Conservation (phyloP, 2,113 vertebrate species). For the Rutilus rutilus region DNA sequence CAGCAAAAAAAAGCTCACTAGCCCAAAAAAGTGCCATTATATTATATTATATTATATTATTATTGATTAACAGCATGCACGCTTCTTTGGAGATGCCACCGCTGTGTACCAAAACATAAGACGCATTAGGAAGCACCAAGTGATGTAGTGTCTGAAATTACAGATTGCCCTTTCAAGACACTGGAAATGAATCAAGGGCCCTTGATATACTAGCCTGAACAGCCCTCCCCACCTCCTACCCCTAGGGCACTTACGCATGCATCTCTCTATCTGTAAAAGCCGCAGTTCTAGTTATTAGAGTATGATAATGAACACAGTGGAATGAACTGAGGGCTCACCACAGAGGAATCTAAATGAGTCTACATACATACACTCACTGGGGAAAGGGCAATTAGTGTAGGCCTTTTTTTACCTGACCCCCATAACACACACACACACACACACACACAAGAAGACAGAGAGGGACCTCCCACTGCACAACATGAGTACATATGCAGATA, state of each 20-base stretch:
- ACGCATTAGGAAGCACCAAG: background rate
- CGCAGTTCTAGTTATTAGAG: constrained; percentile 44
- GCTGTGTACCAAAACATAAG: background rate
- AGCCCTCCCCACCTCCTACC: constrained; percentile 58
- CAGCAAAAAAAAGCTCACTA: background rate
- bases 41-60: too few relatives aligned
- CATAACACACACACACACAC: constrained; percentile 22
- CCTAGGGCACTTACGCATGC: constrained; percentile 63
- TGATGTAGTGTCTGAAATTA: constrained; percentile 17
- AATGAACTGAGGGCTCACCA: constrained; percentile 42
- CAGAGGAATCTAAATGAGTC: constrained; percentile 45
- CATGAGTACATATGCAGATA: constrained; percentile 42
- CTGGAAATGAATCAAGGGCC: constrained; percentile 10
- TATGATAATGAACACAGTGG: constrained; percentile 42
- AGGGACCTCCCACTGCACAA: constrained; percentile 31
- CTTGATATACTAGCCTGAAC: constrained; percentile 2
- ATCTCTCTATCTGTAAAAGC: constrained; percentile 38
- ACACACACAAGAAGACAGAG: constrained; percentile 26
- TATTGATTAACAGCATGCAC: too few relatives aligned
- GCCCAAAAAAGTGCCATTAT: too few relatives aligned
- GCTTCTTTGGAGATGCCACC: background rate
- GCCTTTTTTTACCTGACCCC: constrained; percentile 49
- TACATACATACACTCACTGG: constrained; percentile 37
- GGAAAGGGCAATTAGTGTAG: constrained; percentile 51
- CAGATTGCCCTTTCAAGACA: constrained; percentile 25